Evolutionary conservation across 2,113 vertebrate genomes (phyloP), one percentile per base, ranked within the genome.

Genomic region (Pangasianodon hypophthalmus): DNA sequence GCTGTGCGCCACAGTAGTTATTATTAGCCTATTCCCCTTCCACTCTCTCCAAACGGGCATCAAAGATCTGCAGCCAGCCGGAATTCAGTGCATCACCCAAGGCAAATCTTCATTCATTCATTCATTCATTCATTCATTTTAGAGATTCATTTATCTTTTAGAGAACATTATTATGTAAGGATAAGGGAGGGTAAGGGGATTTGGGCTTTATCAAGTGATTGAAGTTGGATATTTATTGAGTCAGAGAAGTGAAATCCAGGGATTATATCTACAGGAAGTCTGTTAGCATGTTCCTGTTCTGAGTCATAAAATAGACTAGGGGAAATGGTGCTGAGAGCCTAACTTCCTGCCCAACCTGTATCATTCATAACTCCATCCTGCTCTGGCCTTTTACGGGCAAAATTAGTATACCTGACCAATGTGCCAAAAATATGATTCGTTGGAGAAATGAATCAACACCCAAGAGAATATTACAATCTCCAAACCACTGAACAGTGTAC

Each of bases 21-120:
- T 92, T 92, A 88, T 89, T 90, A 92, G 88, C 71, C 24, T n/a
- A 90, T 69, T 90, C 89, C 87, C 90, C 64, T 92, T 92, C 58
- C 50, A 19, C 60, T 82, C 67, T 88, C 69, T 84, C 48, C 37
- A 77, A 90, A 77, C 46, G 83, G 85, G 71, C 67, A 60, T 58
- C 56, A 80, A 44, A 67, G 64, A 84, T 81, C 67, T 13, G 21
- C 75, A 85, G 50, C n/a, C 83, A 41, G 48, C 21, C 41, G 18
- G 54, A n/a, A 56, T 64, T 84, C 64, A 83, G 85, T 56, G n/a
- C n/a, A 56, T 75, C 80, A 73, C 41, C 41, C 21, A 71, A 44
- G 46, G 48, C 24, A 24, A 54, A 37, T 19, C 18, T 32, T 32
- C 64, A 71, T 73, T 73, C 48, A 48, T 4, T n/a, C 60, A 37